Base-by-base conservation (phyloP, 2,113 vertebrate genomes). In the Zapornia atra region DNA sequence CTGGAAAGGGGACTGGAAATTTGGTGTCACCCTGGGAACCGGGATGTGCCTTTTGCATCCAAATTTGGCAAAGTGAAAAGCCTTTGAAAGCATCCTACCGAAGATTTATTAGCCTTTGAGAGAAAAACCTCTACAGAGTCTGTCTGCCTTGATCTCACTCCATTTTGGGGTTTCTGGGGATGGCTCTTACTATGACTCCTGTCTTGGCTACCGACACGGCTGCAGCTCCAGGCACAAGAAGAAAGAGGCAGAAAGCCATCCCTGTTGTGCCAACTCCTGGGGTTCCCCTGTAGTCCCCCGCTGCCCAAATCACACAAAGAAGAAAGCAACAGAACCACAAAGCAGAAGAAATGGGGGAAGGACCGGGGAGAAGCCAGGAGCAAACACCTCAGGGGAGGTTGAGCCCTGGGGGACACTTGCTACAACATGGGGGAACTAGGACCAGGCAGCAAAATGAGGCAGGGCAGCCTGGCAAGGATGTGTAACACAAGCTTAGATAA, bases 1-100 rank as follows among this genome's bases (percentile, higher is more conserved):
- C 73, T 92, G 83, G 88, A 95, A 86, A 90, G 50, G 29, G 53
- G 28, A 73, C 40, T 94, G 92, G 91, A 96, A 96, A 95, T 95
- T 79, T 34, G 88, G 86, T 88, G 73, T 96, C 80, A 82, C 48
- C 44, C 81, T 85, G 86, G 78, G 91, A 94, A 82, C 28, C 36
- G 61, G 36, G 65, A 94, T 92, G 57, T 90, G 80, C 61, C 34
- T 93, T 94, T 91, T 69, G 48, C 83, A 79, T 79, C 33, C 69
- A 82, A 81, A 76, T 89, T 19, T 87, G 88, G 65, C 65, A 31
- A 90, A 95, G 56, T 57, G 31, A 84, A 92, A 94, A 95, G 42
- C 53, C 65, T 91, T 93, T 95, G 86, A 94, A 86, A 84, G 64
- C 1, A 15, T 76, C 88, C 57, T 72, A 24, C 83, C 65, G 34